These are phyloP conservation scores for Heliothis peltigera DNA, from an alignment of 2,888 invertebrate genomes.

Conservation along the genomic window DNA sequence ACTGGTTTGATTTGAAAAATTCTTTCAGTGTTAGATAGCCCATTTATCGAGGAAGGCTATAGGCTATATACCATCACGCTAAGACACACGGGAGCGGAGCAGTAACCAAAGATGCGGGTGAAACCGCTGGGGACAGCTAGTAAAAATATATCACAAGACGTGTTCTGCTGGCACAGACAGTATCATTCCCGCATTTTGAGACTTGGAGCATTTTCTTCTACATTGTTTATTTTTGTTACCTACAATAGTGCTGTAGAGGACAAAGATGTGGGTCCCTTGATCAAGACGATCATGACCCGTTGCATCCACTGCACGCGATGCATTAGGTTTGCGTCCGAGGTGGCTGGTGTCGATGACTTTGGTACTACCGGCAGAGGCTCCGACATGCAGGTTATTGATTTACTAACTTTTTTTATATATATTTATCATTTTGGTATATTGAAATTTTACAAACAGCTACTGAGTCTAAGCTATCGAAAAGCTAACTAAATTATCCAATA, in stretches of 20 bases:
- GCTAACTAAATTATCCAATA: no score
- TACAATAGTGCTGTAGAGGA: slow-evolving; percentile 97
- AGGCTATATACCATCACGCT: no score
- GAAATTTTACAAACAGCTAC: no score
- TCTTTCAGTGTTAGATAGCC: no score
- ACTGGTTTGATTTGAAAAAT: no score
- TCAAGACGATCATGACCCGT: slow-evolving; percentile 99
- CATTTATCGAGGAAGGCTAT: no score
- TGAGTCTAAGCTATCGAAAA: no score
- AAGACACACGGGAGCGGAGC: no score
- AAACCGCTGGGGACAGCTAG: no score
- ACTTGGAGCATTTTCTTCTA: slow-evolving; percentile 12
- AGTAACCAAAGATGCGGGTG: no score
- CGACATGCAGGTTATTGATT: slow-evolving; percentile 96
- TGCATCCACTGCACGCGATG: slow-evolving; percentile 99
- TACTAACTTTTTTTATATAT: background rate
- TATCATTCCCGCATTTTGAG: background rate
- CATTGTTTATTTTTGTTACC: slow-evolving; percentile 1
- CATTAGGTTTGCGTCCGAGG: slow-evolving; percentile 99
- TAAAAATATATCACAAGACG: no score
- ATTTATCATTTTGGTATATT: background rate
- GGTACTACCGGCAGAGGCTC: slow-evolving; percentile 97
- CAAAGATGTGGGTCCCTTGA: slow-evolving; percentile 99
- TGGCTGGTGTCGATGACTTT: slow-evolving; percentile 99
- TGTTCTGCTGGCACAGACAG: no score